phyloP scores from a whole-genome alignment of 2,113 vertebrate genomes.

The Lampris megalopsis region DNA sequence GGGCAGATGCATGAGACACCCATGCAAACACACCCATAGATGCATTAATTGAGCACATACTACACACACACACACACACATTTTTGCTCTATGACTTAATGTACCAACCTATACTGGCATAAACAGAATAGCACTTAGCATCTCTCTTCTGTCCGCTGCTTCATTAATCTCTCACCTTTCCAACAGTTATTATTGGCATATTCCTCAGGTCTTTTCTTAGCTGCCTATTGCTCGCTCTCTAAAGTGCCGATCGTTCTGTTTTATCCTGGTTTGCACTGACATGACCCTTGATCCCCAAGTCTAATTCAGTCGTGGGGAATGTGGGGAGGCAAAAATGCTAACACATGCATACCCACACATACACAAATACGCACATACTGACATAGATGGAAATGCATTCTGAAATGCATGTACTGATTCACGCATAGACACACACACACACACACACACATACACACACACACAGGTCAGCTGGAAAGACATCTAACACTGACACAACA shows the following conservation, averaged over 20 bases:
- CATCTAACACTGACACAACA: slow-evolving; percentile 3
- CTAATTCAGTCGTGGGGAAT: not conserved
- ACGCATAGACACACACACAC: too few species aligned
- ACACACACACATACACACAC: not conserved
- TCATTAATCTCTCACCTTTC: too few species aligned
- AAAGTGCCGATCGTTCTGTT: not conserved
- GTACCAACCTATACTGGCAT: too few species aligned
- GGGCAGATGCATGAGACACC: not conserved
- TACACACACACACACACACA: too few species aligned
- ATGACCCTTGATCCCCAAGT: too few species aligned
- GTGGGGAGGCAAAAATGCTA: not conserved
- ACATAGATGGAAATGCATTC: too few species aligned
- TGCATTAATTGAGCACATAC: too few species aligned
- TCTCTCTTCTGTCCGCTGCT: too few species aligned
- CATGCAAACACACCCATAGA: not conserved
- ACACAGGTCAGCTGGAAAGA: not conserved
- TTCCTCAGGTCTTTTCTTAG: not conserved
- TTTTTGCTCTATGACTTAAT: too few species aligned
- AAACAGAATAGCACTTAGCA: too few species aligned
- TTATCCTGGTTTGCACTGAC: not conserved
- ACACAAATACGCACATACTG: not conserved
- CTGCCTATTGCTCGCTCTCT: not conserved
- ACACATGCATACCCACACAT: not conserved
- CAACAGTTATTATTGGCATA: too few species aligned
- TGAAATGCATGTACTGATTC: too few species aligned